Percentiles rank a stretch among this genome's conserved stretches.
Conservation (phyloP, 2,113 vertebrate genomes). For the Marmota monax region DNA sequence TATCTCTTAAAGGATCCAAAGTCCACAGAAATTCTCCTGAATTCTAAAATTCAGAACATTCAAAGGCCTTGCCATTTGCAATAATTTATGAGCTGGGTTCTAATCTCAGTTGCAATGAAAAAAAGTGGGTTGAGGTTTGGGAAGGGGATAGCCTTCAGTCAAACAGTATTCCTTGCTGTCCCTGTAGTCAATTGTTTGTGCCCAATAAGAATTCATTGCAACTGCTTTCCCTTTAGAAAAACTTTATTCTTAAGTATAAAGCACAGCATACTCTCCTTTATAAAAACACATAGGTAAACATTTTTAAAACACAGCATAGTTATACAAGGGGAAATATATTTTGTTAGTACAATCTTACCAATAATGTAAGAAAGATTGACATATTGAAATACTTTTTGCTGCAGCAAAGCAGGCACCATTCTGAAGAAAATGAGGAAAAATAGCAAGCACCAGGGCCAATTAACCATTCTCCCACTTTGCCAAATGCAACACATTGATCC, state of each 20-base stretch:
- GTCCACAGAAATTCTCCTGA: background rate
- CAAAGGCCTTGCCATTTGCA: background rate
- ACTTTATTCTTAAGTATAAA: conserved; percentile 77
- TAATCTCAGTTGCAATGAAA: background rate
- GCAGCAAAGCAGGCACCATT: conserved; percentile 17
- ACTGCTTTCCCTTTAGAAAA: conserved; percentile 69
- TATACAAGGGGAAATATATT: conserved; percentile 36
- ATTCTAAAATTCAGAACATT: background rate
- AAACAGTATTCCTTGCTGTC: background rate
- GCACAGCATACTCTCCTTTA: conserved; percentile 38
- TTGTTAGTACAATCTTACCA: conserved; percentile 60
- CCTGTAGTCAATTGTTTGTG: background rate
- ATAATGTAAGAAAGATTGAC: conserved; percentile 30
- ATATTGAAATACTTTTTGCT: background rate
- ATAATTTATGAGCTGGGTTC: background rate
- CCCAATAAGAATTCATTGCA: conserved; percentile 48
- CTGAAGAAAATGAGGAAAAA: conserved; percentile 30
- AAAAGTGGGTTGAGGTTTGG: background rate
- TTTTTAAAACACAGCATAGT: background rate
- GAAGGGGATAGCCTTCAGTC: background rate
- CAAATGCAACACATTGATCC: background rate
- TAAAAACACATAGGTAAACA: conserved; percentile 46
- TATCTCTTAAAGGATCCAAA: background rate
- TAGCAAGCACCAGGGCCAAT: background rate
- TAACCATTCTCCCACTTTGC: background rate